Percentiles rank a stretch among this genome's conserved stretches.
These are phyloP conservation scores for Micromys minutus DNA, from an alignment of 2,113 vertebrate genomes.

Conservation along the genomic window DNA sequence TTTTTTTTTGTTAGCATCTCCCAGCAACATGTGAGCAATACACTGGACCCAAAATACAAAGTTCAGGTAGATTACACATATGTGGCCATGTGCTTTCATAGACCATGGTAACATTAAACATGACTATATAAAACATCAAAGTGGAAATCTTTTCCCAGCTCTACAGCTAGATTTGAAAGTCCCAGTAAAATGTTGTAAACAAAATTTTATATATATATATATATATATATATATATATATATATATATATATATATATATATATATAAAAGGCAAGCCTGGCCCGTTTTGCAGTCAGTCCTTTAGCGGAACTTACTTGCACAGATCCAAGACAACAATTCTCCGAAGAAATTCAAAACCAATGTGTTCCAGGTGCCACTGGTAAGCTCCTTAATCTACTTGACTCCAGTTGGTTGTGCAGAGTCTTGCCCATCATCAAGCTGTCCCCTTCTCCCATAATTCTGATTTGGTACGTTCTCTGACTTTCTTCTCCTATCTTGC, in stretches of 20 bases:
- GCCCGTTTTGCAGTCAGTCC: constrained; percentile 43
- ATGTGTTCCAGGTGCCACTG: constrained; percentile 42
- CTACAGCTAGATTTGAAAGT: constrained; percentile 80
- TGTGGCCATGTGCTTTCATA: constrained; percentile 62
- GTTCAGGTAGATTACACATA: constrained; percentile 69
- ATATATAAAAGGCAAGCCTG: constrained; percentile 67
- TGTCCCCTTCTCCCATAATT: constrained; percentile 48
- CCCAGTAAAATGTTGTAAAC: constrained; percentile 82
- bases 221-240: too few relatives aligned
- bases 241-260: too few relatives aligned
- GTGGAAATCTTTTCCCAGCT: constrained; percentile 72
- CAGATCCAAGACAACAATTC: constrained; percentile 61
- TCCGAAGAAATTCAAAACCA: background rate
- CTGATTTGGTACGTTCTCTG: constrained; percentile 53
- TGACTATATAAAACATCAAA: constrained; percentile 71
- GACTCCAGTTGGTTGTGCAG: constrained; percentile 38
- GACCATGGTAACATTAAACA: constrained; percentile 70
- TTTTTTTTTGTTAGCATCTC: constrained; percentile 67
- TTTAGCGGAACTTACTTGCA: constrained; percentile 56
- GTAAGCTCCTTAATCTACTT: constrained; percentile 27
- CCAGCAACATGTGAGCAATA: constrained; percentile 71
- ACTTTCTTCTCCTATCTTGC: background rate
- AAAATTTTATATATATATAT: constrained; percentile 65
- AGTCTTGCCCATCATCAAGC: background rate
- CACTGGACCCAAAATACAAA: constrained; percentile 73